These are phyloP conservation scores for Barbus barbus DNA, from an alignment of 2,113 vertebrate genomes.

Conservation along the genomic window DNA sequence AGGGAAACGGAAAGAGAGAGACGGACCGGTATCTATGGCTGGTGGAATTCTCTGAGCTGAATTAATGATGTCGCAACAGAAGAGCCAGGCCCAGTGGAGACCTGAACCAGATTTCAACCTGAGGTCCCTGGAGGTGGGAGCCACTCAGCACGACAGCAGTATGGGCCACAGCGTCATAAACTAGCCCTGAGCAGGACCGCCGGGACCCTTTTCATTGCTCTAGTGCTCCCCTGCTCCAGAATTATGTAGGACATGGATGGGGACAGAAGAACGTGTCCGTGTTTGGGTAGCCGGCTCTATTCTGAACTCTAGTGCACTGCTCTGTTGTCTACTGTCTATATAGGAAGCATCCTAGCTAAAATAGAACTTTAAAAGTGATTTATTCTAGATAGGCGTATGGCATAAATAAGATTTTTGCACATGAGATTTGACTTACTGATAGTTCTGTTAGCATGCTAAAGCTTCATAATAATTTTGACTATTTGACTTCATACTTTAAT, in stretches of 20 bases:
- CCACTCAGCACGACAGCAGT: conserved; percentile 33
- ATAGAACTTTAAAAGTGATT: background rate
- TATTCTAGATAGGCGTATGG: background rate
- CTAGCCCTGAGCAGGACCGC: conserved; percentile 66
- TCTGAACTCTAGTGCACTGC: background rate
- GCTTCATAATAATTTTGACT: background rate
- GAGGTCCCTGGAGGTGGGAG: conserved; percentile 71
- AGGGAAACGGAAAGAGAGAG: conserved; percentile 33
- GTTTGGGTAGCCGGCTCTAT: background rate
- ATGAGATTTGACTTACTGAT: background rate
- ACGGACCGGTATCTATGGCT: conserved; percentile 44
- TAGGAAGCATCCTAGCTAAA: background rate
- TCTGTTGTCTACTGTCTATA: background rate
- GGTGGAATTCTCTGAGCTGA: conserved; percentile 67
- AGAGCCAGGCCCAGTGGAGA: conserved; percentile 67
- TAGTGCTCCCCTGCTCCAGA: conserved; percentile 56
- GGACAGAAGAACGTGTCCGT: background rate
- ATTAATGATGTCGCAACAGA: conserved; percentile 73
- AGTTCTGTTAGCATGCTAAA: background rate
- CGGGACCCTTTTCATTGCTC: conserved; percentile 68
- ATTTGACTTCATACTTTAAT: no score
- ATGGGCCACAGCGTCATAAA: conserved; percentile 45
- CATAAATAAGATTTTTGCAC: background rate
- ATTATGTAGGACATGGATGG: conserved; percentile 70
- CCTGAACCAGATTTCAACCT: conserved; percentile 80